These are phyloP conservation scores for Platorchestia sp. DNA, from an alignment of 1,140 invertebrate genomes.

Conservation along the genomic window DNA sequence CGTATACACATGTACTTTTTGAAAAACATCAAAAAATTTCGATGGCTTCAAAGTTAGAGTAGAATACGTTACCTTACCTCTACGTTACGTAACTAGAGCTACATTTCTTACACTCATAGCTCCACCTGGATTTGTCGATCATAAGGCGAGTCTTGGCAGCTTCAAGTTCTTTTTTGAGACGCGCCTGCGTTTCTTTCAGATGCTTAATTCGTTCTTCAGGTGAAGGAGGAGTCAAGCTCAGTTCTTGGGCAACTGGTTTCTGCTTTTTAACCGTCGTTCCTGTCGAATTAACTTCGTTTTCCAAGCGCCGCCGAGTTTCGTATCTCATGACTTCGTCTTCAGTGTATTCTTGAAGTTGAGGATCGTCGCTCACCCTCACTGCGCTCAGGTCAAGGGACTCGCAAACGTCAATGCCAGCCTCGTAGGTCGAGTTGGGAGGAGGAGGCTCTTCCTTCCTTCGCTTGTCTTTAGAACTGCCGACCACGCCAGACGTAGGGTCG, in stretches of 20 bases:
- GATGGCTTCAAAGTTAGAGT: background rate
- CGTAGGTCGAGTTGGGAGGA: constrained; percentile 18
- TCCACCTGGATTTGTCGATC: constrained; percentile 75
- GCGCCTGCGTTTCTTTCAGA: constrained; percentile 74
- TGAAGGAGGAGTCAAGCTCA: constrained; percentile 59
- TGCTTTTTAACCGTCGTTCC: background rate
- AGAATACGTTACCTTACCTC: background rate
- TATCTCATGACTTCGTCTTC: constrained; percentile 21
- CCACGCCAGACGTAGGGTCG: background rate
- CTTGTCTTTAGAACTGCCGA: background rate
- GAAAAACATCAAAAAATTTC: background rate
- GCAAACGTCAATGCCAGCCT: constrained; percentile 46
- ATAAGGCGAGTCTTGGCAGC: constrained; percentile 71
- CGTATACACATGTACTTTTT: background rate
- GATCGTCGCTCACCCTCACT: background rate
- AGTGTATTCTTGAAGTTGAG: constrained; percentile 16
- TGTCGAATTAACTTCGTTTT: constrained; percentile 36
- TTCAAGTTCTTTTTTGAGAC: constrained; percentile 74
- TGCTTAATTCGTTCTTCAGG: constrained; percentile 73
- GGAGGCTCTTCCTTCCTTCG: background rate
- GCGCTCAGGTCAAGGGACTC: constrained; percentile 12
- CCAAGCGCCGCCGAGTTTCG: constrained; percentile 21
- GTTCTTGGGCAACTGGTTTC: background rate
- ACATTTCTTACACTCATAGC: constrained; percentile 75
- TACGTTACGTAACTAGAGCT: background rate